Base-by-base conservation (phyloP, 2,113 vertebrate species). In the Phalacrocorax brasilianus region DNA sequence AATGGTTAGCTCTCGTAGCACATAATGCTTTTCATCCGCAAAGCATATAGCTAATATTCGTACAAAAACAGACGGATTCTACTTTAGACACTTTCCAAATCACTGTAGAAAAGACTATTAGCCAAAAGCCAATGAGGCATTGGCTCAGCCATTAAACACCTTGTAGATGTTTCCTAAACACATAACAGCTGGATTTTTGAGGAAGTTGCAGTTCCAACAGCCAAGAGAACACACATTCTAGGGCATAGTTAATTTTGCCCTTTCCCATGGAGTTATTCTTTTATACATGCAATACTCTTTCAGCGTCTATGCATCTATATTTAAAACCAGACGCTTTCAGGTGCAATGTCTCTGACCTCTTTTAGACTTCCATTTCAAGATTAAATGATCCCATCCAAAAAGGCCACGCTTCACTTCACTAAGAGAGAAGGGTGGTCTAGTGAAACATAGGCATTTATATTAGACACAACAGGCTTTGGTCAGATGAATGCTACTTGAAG, bases 111-210 rank as follows among this genome's bases (percentile, higher is more conserved):
- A 89, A 85, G 70, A 73, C 16, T 72, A 81, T 84, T 88, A 94
- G 49, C 61, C 55, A 83, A 91, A 85, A 96, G 19, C 77, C 80
- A 95, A 68, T 89, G 94, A 95, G 77, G 94, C 92, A 70, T 91
- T 82, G 66, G 62, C 38, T 87, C 20, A 89, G 42, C 53, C 70
- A 89, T 96, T 95, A 92, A 67, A 92, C 63, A 85, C 38, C 42
- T 82, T 85, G 44, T 62, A 59, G 66, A n/a, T 88, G 2, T 91
- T 87, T 96, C 52, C 87, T 95, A 91, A 87, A 92, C 42, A 44
- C 3, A 23, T 73, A 79, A 87, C 2, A 13, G 23, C 28, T 66
- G 74, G 44, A 62, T 70, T 92, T 73, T 32, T 66, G 42, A 85
- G 70, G 27, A 89, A 88, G 87, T 17, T 79, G 11, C 33, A 66